These are phyloP conservation scores for Aphidius colemani DNA, from an alignment of 2,888 invertebrate species.

Conservation along the genomic window DNA sequence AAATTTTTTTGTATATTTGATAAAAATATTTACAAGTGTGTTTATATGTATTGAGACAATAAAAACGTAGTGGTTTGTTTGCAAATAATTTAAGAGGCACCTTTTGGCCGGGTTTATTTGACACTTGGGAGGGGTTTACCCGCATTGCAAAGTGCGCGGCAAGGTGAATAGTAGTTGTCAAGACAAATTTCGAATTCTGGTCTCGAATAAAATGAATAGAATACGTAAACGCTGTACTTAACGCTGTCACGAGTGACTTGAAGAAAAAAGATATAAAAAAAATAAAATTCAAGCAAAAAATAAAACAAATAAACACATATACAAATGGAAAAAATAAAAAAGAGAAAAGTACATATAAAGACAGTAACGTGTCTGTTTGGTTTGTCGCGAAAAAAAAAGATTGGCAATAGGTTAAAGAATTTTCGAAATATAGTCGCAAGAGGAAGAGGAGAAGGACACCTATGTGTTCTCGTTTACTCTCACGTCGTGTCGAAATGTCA, in stretches of 20 bases:
- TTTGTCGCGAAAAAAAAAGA: neutral
- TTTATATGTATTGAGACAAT: too few species aligned
- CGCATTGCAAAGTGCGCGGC: neutral
- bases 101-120: neutral
- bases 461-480: conserved; percentile 21
- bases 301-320: conserved; percentile 8
- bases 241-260: conserved; percentile 2
- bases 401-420: too few species aligned
- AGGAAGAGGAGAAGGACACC: conserved; percentile 7
- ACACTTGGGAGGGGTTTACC: neutral
- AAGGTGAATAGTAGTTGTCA: neutral
- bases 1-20: too few species aligned
- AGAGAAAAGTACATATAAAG: neutral
- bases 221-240: conserved; percentile 31
- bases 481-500: conserved; percentile 33
- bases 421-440: neutral
- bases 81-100: conserved; percentile 26
- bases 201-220: conserved; percentile 29
- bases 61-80: neutral
- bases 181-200: conserved; percentile 24
- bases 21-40: too few species aligned
- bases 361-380: conserved; percentile 16
- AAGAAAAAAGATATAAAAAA: conserved; percentile 15
- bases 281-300: neutral
- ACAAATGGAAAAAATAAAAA: neutral